Evolutionary conservation across 1,140 invertebrate species (phyloP).

Genomic region (Lepidurus couesii): DNA sequence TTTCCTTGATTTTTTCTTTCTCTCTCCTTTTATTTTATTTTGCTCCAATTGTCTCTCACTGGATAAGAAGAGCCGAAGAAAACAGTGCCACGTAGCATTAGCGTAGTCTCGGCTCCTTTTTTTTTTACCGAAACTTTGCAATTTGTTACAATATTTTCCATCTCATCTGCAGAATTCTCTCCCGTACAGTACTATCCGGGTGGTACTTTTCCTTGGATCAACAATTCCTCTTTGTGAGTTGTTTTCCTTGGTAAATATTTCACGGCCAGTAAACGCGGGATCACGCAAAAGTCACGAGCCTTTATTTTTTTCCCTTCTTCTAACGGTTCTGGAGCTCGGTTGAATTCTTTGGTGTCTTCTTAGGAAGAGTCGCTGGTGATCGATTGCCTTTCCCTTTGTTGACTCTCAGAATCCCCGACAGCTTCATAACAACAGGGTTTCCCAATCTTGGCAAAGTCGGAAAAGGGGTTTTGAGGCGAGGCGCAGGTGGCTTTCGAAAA

Average conservation of each 20-base stretch:
- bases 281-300: too few relatives aligned
- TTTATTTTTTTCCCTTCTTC: too few relatives aligned
- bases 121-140: too few relatives aligned
- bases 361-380: not conserved
- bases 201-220: too few relatives aligned
- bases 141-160: too few relatives aligned
- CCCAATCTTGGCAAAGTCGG: not conserved
- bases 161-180: too few relatives aligned
- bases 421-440: constrained; percentile 14
- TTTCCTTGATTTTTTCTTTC: not conserved
- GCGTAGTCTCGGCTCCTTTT: too few relatives aligned
- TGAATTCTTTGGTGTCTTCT: not conserved
- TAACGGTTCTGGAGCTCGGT: not conserved
- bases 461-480: not conserved
- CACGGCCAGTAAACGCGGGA: too few relatives aligned
- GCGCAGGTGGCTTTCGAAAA: not conserved
- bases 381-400: constrained; percentile 8
- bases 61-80: not conserved
- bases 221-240: too few relatives aligned
- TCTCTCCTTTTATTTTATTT: not conserved
- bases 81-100: not conserved
- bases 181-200: too few relatives aligned
- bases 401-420: not conserved
- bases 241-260: too few relatives aligned
- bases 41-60: not conserved